Conservation (phyloP, 2,888 invertebrate species). For the Polietes domitor region DNA sequence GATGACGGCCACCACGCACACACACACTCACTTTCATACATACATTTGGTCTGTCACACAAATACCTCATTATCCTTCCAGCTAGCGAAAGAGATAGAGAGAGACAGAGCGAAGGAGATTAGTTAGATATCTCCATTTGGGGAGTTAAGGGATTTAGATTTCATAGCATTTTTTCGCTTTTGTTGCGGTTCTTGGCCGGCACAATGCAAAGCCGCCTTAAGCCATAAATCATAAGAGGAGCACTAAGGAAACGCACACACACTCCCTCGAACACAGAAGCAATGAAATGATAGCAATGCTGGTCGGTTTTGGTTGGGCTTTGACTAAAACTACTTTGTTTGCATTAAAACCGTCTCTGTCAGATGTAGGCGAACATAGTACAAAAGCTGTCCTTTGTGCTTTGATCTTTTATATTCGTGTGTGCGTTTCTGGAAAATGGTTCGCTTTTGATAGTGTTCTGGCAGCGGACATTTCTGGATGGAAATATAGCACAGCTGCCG, state of each 20-base stretch:
- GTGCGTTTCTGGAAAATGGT: background rate
- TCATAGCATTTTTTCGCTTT: conserved; percentile 14
- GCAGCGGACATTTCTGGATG: background rate
- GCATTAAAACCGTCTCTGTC: conserved; percentile 10
- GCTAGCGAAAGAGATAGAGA: background rate
- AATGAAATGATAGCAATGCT: background rate
- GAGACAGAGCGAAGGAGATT: background rate
- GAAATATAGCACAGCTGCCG: background rate
- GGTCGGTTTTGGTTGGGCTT: background rate
- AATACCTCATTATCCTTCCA: conserved; percentile 36
- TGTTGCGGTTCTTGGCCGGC: background rate
- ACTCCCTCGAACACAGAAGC: background rate
- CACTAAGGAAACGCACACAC: background rate
- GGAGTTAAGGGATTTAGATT: conserved; percentile 11
- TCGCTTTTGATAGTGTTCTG: background rate
- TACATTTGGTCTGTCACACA: background rate
- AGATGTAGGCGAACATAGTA: background rate
- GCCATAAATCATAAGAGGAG: conserved; percentile 41
- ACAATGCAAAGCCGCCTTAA: background rate
- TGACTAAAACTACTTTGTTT: conserved; percentile 28
- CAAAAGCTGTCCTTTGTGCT: background rate
- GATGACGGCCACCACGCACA: background rate
- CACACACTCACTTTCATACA: background rate
- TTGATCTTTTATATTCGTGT: background rate
- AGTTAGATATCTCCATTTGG: background rate